Conservation (phyloP, 37 sponge, comb jelly and placozoan species). For the Axinella damicornis region DNA sequence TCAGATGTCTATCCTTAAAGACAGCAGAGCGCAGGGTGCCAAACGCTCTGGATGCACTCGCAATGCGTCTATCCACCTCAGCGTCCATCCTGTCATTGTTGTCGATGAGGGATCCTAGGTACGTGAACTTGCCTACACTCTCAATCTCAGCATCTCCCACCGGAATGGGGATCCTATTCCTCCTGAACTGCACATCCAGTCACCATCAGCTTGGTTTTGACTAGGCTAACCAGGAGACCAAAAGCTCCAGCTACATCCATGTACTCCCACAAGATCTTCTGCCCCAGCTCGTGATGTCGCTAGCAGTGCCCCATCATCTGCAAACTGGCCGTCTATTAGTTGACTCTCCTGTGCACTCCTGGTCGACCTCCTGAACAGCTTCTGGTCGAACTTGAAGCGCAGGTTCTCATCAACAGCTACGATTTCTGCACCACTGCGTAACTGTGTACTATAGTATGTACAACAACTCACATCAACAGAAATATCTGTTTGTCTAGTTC, state of each 20-base stretch:
- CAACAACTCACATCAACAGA: no score
- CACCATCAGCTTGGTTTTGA: constrained; percentile 36
- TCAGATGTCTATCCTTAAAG: no score
- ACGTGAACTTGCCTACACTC: constrained; percentile 1
- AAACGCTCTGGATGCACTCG: no score
- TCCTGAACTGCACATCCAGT: constrained; percentile 2
- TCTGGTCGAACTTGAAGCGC: constrained; percentile 5
- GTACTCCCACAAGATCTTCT: neutral
- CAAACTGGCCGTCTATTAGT: constrained; percentile 12
- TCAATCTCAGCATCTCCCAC: no score
- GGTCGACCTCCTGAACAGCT: constrained; percentile 22
- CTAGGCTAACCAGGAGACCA: constrained; percentile 13
- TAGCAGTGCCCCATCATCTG: constrained; percentile 8
- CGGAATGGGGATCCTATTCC: neutral
- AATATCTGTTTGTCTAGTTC: no score
- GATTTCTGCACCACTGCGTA: no score
- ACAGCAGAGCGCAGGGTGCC: no score
- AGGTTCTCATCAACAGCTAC: no score
- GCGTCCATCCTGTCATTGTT: no score
- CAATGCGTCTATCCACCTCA: no score
- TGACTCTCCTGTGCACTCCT: neutral
- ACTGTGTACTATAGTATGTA: no score
- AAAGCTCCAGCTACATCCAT: neutral
- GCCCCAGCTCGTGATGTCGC: neutral
- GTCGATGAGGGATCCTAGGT: constrained; percentile 11